Evolutionary conservation across 2,888 invertebrate genomes (phyloP).

Genomic region (Lumbricus terrestris): DNA sequence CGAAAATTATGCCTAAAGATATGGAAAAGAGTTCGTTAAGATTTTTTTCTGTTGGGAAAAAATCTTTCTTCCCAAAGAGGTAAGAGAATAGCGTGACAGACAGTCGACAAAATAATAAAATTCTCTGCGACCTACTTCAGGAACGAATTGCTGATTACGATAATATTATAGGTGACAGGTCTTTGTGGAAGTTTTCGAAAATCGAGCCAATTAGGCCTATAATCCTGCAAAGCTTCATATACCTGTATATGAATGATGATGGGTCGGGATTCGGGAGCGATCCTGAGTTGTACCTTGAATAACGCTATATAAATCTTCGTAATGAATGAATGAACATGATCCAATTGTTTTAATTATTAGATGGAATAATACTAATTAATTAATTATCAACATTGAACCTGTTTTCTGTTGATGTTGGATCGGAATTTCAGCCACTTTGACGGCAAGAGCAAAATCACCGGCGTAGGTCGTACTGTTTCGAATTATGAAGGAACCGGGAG

Average conservation of each 20-base stretch:
- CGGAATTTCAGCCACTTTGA: not conserved
- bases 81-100: not conserved
- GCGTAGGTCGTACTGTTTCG: constrained; percentile 95
- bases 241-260: too few species aligned
- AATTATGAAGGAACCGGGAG: constrained; percentile 92
- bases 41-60: too few species aligned
- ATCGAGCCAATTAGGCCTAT: too few species aligned
- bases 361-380: not conserved
- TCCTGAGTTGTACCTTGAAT: too few species aligned
- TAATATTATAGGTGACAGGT: not conserved
- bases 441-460: not conserved
- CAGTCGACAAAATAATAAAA: not conserved
- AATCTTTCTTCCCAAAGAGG: not conserved
- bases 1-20: not conserved
- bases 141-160: not conserved
- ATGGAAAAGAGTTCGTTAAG: too few species aligned
- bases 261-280: too few species aligned
- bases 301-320: too few species aligned
- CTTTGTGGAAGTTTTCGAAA: not conserved
- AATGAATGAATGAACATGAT: too few species aligned
- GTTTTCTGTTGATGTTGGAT: not conserved
- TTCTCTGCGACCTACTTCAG: too few species aligned
- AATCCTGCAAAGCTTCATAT: too few species aligned
- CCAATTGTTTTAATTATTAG: too few species aligned
- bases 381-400: too few species aligned